phyloP scores from a whole-genome alignment of 2,888 invertebrate species.

The Capitulum mitella region DNA sequence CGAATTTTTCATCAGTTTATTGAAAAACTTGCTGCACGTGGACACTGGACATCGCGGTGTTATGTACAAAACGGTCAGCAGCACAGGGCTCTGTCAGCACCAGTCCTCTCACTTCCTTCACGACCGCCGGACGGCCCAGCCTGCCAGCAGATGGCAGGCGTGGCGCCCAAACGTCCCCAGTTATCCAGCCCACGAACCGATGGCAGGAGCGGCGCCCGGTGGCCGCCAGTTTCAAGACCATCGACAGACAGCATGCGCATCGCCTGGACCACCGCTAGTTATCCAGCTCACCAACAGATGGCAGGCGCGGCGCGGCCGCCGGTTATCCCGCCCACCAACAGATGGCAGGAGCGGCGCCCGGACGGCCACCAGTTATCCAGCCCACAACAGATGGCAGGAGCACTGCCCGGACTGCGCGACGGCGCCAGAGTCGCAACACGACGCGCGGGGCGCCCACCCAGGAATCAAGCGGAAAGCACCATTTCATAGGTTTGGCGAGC shows the following conservation, averaged over 20 bases:
- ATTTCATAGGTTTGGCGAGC: neutral
- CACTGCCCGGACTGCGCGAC: neutral
- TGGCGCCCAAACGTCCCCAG: neutral
- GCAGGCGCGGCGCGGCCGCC: too few species aligned
- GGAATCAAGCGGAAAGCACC: constrained; percentile 16
- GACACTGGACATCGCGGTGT: neutral
- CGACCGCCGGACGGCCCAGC: too few species aligned
- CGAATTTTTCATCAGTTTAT: neutral
- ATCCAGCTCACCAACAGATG: too few species aligned
- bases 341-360: neutral
- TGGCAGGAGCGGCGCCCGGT: too few species aligned
- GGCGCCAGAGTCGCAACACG: neutral
- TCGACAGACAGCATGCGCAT: too few species aligned
- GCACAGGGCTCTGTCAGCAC: too few species aligned
- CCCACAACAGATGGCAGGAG: neutral
- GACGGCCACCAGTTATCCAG: neutral
- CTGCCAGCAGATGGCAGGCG: too few species aligned
- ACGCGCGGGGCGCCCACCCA: neutral
- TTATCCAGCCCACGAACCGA: neutral
- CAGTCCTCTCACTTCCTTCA: too few species aligned
- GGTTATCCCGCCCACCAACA: neutral
- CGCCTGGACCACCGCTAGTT: too few species aligned
- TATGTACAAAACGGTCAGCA: neutral
- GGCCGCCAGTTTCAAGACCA: too few species aligned
- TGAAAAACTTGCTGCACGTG: neutral